Percentiles rank a stretch among this genome's conserved stretches.
Conservation (phyloP, 2,888 invertebrate species). For the Noctua pronuba region DNA sequence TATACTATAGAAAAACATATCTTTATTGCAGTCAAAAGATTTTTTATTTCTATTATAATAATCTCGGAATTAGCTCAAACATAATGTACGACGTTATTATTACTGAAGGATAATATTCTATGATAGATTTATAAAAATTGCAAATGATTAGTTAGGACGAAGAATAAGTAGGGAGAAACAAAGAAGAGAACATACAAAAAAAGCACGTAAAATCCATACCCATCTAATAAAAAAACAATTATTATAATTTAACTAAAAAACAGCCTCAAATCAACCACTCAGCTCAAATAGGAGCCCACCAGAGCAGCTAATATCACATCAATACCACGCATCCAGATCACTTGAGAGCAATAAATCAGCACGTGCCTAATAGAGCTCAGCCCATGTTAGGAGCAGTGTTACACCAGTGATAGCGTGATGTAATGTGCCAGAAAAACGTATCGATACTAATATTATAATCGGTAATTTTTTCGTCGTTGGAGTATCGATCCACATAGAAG, state of each 20-base stretch:
- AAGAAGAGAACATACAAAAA: too few relatives aligned
- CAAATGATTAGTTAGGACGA: too few relatives aligned
- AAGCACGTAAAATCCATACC: background rate
- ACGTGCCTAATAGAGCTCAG: slow-evolving; percentile 77
- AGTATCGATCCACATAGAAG: background rate
- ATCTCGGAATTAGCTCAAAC: background rate
- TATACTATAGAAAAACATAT: background rate
- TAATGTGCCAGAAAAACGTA: slow-evolving; percentile 36
- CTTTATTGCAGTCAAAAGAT: background rate
- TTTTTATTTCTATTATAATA: background rate
- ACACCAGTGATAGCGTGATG: slow-evolving; percentile 70
- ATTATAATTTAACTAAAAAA: background rate
- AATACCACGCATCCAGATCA: slow-evolving; percentile 87
- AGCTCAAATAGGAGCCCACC: slow-evolving; percentile 69
- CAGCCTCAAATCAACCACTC: slow-evolving; percentile 2
- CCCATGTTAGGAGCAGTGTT: slow-evolving; percentile 73
- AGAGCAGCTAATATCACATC: slow-evolving; percentile 77
- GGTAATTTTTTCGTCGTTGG: background rate
- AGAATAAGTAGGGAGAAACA: too few relatives aligned
- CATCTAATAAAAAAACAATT: background rate
- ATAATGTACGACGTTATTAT: background rate
- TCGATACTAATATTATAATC: slow-evolving; percentile 22
- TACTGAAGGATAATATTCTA: too few relatives aligned
- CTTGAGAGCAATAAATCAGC: slow-evolving; percentile 84
- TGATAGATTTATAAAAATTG: too few relatives aligned